Percentiles rank a stretch among this genome's conserved stretches.
Conservation (phyloP, 1,140 invertebrate genomes). For the Diachasma alloeum region DNA sequence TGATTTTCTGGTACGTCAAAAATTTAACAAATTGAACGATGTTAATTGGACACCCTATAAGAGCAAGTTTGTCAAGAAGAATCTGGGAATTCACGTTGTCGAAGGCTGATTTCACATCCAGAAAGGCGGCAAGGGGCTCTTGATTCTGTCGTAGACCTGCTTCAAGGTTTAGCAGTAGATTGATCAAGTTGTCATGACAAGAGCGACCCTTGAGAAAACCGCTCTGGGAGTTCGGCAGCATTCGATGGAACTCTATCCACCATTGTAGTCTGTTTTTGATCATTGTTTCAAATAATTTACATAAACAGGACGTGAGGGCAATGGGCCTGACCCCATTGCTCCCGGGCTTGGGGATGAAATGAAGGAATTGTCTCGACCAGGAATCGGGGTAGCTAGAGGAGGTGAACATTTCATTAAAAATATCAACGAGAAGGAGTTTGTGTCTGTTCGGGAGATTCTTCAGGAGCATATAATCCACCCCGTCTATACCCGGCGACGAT, state of each 20-base stretch:
- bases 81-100: constrained; percentile 7
- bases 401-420: constrained; percentile 19
- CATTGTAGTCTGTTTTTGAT: constrained; percentile 34
- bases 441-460: constrained; percentile 3
- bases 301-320: too few species aligned
- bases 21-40: constrained; percentile 8
- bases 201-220: constrained; percentile 36
- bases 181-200: constrained; percentile 28
- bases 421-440: constrained; percentile 20
- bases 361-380: not conserved
- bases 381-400: not conserved
- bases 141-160: constrained; percentile 1
- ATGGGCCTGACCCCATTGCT: not conserved
- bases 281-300: constrained; percentile 39
- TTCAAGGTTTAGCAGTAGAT: constrained; percentile 6
- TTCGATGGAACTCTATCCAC: constrained; percentile 28
- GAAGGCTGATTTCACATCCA: not conserved
- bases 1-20: constrained; percentile 3
- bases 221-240: constrained; percentile 28
- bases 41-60: constrained; percentile 10
- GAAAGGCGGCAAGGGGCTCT: not conserved
- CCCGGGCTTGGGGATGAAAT: constrained; percentile 12
- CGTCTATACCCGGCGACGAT: not conserved
- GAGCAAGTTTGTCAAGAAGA: constrained; percentile 15
- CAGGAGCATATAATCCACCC: not conserved